Base-by-base conservation (phyloP, 2,797 vertebrate species). In the Myoxocephalus aenaeus region DNA sequence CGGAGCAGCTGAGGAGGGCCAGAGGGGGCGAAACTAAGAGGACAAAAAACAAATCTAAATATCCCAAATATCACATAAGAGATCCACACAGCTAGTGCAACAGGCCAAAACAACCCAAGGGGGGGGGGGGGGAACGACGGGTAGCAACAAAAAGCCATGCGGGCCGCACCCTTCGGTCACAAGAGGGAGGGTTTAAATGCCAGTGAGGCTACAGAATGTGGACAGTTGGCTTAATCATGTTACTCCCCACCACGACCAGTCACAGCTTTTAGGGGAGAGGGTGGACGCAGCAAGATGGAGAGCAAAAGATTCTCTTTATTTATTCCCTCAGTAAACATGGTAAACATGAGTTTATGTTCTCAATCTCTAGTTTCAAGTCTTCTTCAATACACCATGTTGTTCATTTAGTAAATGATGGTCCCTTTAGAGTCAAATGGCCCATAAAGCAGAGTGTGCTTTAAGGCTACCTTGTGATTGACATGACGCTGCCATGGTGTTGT, bases 1-100 rank as follows among this genome's bases (percentile, higher is more conserved):
- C 82, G 4, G 83, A 90, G 93, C 94, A 95, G 95, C 94, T 95
- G 94, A 95, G 92, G 87, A 87, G 79, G 81, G 82, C 92, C 90
- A 83, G 89, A 89, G 92, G 90, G 92, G 67, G 77, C 82, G 72
- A 64, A 57, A 75, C 32, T 20, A 63, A 63, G 65, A 32, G 32
- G 32, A 32, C 32, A 32, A 22, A 48, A 68, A n/a, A 56, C 1
- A 48, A 70, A 69, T 56, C 57, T 5, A 6, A 65, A 71, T 66
- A 86, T 88, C 65, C 51, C 63, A 73, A 82, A 89, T 75, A 62
- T 65, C 75, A 68, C 59, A 78, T 53, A 72, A 64, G 67, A 83
- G 62, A 85, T 46, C 74, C 72, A 64, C 54, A 62, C 20, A 57
- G 75, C 76, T 76, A 70, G 67, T 56, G 74, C 80, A 83, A 86